Percentiles rank a stretch among this genome's conserved stretches.
Conservation (phyloP, 2,797 vertebrate species). For the Okamejei kenojei region DNA sequence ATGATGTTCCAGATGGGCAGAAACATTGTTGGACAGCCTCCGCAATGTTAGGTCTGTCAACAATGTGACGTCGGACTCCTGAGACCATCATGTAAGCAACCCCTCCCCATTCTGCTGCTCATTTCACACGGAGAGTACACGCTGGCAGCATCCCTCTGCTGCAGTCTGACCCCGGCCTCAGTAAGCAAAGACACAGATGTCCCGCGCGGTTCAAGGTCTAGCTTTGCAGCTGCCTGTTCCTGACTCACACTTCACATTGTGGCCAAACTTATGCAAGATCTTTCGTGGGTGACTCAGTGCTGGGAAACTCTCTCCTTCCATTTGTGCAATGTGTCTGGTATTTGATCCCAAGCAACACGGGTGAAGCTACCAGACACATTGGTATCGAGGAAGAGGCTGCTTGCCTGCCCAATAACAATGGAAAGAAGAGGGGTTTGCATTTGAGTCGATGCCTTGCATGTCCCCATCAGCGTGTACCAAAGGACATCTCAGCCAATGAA, state of each 20-base stretch:
- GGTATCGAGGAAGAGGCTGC: background rate
- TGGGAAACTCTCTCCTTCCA: background rate
- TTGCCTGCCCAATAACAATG: background rate
- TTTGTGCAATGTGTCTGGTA: background rate
- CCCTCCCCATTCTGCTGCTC: background rate
- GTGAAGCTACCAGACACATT: background rate
- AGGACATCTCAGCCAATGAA: no score
- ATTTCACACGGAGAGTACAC: background rate
- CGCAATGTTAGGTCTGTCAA: background rate
- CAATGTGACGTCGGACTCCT: background rate
- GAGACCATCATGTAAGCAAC: background rate
- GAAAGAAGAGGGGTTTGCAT: no score
- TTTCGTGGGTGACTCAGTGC: background rate
- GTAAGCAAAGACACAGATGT: background rate
- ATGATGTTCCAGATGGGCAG: no score
- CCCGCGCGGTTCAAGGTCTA: background rate
- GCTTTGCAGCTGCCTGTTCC: background rate
- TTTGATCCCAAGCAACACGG: background rate
- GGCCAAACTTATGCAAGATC: background rate
- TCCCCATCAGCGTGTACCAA: no score
- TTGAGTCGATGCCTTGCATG: no score
- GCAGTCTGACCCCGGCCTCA: no score
- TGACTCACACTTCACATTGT: background rate
- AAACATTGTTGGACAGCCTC: no score
- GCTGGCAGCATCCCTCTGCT: background rate